A percentile compares a stretch with the other conserved stretches of the same genome.
These are phyloP conservation scores for Hyposmocoma kahamanoa DNA, from an alignment of 1,140 invertebrate genomes.

Conservation along the genomic window DNA sequence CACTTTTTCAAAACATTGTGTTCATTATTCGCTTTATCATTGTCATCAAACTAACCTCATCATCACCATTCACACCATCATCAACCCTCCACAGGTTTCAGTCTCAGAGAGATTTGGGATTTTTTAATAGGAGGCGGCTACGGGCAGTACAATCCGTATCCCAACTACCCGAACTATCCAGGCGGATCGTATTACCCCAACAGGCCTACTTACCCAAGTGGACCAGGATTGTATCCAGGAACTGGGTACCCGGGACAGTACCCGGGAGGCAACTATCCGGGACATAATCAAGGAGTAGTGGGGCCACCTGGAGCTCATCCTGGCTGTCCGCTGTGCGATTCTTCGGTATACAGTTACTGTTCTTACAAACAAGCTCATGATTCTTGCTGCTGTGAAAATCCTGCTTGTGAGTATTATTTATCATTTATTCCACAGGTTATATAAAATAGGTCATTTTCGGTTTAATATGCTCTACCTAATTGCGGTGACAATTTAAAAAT, in stretches of 20 bases:
- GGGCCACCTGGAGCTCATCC: conserved; percentile 58
- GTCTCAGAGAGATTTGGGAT: conserved; percentile 57
- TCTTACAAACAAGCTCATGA: conserved; percentile 83
- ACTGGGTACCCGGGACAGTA: conserved; percentile 19
- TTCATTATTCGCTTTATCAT: too few species aligned
- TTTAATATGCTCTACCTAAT: too few species aligned
- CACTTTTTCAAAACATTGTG: too few species aligned
- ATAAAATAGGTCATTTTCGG: too few species aligned
- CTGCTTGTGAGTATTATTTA: conserved; percentile 71
- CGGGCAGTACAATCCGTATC: conserved; percentile 26
- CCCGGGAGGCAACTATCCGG: conserved; percentile 27
- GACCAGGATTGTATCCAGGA: conserved; percentile 12
- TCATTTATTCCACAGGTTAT: conserved; percentile 6
- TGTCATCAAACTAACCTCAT: conserved; percentile 23
- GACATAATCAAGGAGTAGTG: too few species aligned
- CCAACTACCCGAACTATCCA: conserved; percentile 24
- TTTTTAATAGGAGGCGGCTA: conserved; percentile 61
- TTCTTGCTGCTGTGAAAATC: conserved; percentile 80
- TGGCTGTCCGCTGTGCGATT: conserved; percentile 81
- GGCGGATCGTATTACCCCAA: conserved; percentile 21
- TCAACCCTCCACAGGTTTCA: conserved; percentile 55
- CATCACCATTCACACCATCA: conserved; percentile 21
- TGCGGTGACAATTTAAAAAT: too few species aligned
- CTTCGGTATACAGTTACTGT: conserved; percentile 84
- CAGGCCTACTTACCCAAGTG: conserved; percentile 10